Conservation (phyloP, 2,888 invertebrate species). For the Agrochola lota region DNA sequence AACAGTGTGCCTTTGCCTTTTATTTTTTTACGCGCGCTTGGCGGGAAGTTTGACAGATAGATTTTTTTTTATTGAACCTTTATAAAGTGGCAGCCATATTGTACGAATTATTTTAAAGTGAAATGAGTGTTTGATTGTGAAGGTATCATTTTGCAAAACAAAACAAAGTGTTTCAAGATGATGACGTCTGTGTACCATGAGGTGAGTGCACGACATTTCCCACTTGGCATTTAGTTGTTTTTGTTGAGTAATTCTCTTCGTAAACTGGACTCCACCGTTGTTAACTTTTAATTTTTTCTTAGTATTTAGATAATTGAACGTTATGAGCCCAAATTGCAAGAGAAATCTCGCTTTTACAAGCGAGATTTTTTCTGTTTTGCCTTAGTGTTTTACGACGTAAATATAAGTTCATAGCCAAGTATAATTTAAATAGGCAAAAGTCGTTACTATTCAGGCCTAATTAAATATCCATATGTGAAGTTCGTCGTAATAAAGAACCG, state of each 20-base stretch:
- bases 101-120: constrained; percentile 68
- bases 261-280: constrained; percentile 68
- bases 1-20: constrained; percentile 76
- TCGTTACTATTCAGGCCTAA: constrained; percentile 43
- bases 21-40: constrained; percentile 75
- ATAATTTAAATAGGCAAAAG: constrained; percentile 49
- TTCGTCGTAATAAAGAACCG: constrained; percentile 17
- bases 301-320: constrained; percentile 48
- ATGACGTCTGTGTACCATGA: constrained; percentile 88
- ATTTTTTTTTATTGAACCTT: constrained; percentile 24
- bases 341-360: constrained; percentile 11
- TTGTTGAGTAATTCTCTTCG: constrained; percentile 81
- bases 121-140: constrained; percentile 85
- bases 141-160: constrained; percentile 77
- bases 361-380: constrained; percentile 14
- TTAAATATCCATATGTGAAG: constrained; percentile 41
- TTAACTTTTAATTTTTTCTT: constrained; percentile 66
- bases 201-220: constrained; percentile 88
- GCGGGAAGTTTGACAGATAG: constrained; percentile 84
- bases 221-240: constrained; percentile 84
- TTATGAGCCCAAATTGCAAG: constrained; percentile 38
- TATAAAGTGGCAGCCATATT: constrained; percentile 53
- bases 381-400: constrained; percentile 6
- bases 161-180: constrained; percentile 80
- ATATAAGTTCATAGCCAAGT: constrained; percentile 46